These are phyloP conservation scores for Cepaea nemoralis DNA, from an alignment of 1,140 invertebrate genomes.

Conservation along the genomic window DNA sequence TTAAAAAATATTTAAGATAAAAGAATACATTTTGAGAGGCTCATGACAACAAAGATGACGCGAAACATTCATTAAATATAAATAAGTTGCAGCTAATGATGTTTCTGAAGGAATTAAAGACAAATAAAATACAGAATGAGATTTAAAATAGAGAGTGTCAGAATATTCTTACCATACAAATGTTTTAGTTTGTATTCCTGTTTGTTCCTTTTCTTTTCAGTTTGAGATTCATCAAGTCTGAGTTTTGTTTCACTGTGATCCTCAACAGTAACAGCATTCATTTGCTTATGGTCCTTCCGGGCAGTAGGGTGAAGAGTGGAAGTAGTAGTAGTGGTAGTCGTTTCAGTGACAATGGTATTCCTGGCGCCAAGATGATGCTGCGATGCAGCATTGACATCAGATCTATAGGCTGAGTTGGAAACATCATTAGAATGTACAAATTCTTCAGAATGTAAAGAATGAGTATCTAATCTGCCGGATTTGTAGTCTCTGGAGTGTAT, in stretches of 20 bases:
- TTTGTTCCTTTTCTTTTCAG: slow-evolving; percentile 36
- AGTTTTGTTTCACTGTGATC: slow-evolving; percentile 37
- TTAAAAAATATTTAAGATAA: neutral
- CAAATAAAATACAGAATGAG: neutral
- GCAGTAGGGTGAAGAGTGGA: slow-evolving; percentile 7
- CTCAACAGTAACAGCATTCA: neutral
- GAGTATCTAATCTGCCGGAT: neutral
- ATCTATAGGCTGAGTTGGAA: neutral
- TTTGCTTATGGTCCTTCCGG: neutral
- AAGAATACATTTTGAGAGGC: neutral
- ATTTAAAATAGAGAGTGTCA: neutral
- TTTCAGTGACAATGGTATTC: slow-evolving; percentile 7
- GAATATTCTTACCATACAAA: slow-evolving; percentile 33
- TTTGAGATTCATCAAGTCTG: slow-evolving; percentile 32
- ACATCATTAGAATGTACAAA: neutral
- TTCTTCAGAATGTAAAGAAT: neutral
- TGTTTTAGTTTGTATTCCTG: slow-evolving; percentile 22
- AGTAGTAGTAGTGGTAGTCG: slow-evolving; percentile 39
- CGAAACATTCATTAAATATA: neutral
- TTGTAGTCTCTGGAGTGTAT: neutral
- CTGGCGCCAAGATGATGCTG: neutral
- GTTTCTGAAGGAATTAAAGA: neutral
- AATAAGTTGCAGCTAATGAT: neutral
- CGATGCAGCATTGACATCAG: neutral
- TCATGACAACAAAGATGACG: neutral